Base-by-base conservation (phyloP, 1,140 invertebrate genomes). In the Drosophila nigrodunni region DNA sequence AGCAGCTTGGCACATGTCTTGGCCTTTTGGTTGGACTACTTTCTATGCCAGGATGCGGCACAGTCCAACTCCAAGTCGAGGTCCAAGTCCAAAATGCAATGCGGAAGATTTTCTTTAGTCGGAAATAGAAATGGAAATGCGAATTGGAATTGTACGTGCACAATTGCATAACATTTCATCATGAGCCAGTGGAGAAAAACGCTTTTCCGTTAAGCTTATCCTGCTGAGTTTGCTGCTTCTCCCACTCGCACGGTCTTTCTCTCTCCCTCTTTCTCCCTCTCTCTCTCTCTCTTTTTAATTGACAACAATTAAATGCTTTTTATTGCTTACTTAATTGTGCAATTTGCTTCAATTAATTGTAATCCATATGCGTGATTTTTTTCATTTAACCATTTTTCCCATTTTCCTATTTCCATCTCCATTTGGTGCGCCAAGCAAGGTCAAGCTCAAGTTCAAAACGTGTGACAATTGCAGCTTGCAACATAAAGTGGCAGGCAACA, bases 401-500 rank as follows among this genome's bases (percentile, higher is more conserved):
- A 39, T 39, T 37, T 34, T 25, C 52, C 25, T 30, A 41, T 41
- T 41, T 57, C 10, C 41, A 37, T 37, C 18, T 13, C 15, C 52
- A 43, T 58, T 43, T 30, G 25, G 25, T 30, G 25, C 25, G 3
- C 21, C 44, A 49, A 43, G 64, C 87, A 90, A 90, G 87, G 87
- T 90, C 87, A 90, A 90, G 87, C 87, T 90, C 87, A 90, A 90
- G 87, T 90, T 90, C 82, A 90, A 70, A 37, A 58, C 68, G 74
- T 64, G 52, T 71, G 59, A 77, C 79, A 80, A 80, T 77, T 74
- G 61, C 18, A 7, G 30, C 58, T 57, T 64, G 60, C 74, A 59
- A 37, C 58, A 54, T 39, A 57, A 55, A 34, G 41, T 39, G 39
- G 46, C 52, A 34, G 30, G 13, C 15, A 18, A 18, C 54, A 64